Percentiles rank a stretch among this genome's conserved stretches.
These are phyloP conservation scores for Bufo bufo DNA, from an alignment of 2,113 vertebrate genomes.

Conservation along the genomic window DNA sequence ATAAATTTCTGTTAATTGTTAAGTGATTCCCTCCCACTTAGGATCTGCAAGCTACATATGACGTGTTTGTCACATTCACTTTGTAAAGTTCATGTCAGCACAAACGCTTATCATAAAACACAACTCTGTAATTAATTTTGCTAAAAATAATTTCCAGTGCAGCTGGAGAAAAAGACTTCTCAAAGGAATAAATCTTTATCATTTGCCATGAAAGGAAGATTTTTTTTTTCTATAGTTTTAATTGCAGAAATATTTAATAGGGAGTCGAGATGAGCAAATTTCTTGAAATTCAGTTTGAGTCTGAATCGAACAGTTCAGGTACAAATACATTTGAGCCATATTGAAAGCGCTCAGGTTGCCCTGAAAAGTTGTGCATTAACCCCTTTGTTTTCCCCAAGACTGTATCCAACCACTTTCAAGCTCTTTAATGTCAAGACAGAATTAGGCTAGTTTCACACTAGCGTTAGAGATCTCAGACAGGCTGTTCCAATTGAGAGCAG, in stretches of 20 bases:
- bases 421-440: no score
- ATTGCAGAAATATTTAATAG: background rate
- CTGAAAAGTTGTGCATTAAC: no score
- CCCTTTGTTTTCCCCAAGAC: no score
- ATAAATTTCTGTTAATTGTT: background rate
- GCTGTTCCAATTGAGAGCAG: no score
- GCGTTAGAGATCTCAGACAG: no score
- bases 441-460: no score
- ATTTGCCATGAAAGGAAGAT: background rate
- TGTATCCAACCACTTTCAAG: no score
- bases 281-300: no score
- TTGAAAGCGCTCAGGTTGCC: no score
- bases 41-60: background rate
- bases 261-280: background rate
- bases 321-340: no score
- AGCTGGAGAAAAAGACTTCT: background rate
- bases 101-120: conserved; percentile 8
- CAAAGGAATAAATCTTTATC: conserved; percentile 13
- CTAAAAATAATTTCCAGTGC: conserved; percentile 19
- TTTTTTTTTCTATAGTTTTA: conserved; percentile 5
- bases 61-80: conserved; percentile 15
- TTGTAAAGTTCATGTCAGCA: conserved; percentile 24
- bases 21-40: background rate
- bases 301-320: no score
- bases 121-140: conserved; percentile 39